Percentiles rank a stretch among this genome's conserved stretches.
Conservation (phyloP, 2,797 vertebrate species). For the Emys orbicularis region DNA sequence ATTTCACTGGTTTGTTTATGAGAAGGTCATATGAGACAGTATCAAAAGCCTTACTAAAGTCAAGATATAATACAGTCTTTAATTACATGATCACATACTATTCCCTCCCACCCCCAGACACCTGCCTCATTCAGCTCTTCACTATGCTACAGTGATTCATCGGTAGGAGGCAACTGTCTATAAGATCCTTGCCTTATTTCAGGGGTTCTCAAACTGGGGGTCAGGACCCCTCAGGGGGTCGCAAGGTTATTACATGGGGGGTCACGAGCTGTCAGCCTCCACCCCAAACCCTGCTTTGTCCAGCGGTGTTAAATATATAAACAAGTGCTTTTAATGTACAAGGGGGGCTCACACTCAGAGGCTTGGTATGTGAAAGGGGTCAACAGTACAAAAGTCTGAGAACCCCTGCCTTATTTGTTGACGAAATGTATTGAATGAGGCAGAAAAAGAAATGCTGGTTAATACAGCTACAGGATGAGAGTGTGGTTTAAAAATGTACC, state of each 20-base stretch:
- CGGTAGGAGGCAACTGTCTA: background rate
- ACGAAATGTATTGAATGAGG: fast-evolving
- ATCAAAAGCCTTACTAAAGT: background rate
- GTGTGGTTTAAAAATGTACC: background rate
- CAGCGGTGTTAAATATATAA: no score
- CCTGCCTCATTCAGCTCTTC: background rate
- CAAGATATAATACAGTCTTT: background rate
- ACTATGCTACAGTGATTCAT: no score
- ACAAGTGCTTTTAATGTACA: no score
- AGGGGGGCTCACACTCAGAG: no score
- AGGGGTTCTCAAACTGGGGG: no score
- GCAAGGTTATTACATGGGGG: no score
- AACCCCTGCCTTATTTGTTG: background rate
- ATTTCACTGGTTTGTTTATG: background rate
- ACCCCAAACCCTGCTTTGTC: no score
- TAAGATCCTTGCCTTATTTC: background rate
- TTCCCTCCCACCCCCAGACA: background rate
- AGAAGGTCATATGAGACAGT: background rate
- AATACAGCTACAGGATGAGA: background rate
- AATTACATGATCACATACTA: background rate
- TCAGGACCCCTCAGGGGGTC: no score
- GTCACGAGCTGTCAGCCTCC: no score
- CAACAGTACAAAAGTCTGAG: no score
- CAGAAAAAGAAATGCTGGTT: background rate
- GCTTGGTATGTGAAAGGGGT: no score